phyloP scores from a whole-genome alignment of 2,113 vertebrate species.

The Peromyscus maniculatus region DNA sequence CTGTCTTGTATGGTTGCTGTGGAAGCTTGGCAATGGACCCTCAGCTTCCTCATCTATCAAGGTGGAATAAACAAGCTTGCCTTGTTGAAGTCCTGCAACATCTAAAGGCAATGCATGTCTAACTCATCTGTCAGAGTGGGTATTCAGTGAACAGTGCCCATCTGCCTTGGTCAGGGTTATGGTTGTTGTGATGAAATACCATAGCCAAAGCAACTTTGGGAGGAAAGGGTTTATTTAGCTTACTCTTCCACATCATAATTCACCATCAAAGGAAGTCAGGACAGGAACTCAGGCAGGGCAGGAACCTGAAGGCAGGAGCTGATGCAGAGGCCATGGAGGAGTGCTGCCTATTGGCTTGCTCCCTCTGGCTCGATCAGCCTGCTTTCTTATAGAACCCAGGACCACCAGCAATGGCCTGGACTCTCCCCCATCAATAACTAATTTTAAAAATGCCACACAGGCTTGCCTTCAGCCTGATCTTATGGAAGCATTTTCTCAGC shows the following conservation, averaged over 20 bases:
- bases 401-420: no score
- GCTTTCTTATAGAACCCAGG: not conserved
- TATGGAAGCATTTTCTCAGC: not conserved
- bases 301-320: not conserved
- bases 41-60: conserved; percentile 19
- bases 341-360: not conserved
- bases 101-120: not conserved
- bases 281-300: not conserved
- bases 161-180: not conserved
- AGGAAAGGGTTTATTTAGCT: not conserved
- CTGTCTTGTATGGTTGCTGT: not conserved
- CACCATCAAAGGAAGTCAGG: not conserved
- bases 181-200: not conserved
- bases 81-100: not conserved
- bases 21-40: not conserved
- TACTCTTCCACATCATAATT: not conserved
- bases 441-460: not conserved
- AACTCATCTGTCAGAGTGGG: not conserved
- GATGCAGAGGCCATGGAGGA: not conserved
- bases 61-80: not conserved
- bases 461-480: no score
- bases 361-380: not conserved
- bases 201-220: not conserved
- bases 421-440: not conserved
- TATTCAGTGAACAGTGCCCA: not conserved